These are phyloP conservation scores for Amniataba percoides DNA, from an alignment of 2,797 vertebrate genomes.

Conservation along the genomic window DNA sequence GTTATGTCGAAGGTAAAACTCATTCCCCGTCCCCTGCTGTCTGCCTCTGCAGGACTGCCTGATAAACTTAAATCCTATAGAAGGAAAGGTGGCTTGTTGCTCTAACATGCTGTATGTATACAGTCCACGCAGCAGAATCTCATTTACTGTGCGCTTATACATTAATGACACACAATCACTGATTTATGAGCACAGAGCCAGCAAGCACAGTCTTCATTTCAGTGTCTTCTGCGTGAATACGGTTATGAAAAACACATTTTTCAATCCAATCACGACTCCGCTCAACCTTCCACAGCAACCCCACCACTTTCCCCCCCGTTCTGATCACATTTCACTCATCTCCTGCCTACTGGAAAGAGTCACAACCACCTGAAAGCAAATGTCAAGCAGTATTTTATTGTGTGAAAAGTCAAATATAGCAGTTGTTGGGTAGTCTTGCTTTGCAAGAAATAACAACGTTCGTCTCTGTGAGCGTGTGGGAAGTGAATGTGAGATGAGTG, in stretches of 20 bases:
- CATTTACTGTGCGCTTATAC: not conserved
- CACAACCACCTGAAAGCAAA: conserved; percentile 11
- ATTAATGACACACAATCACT: not conserved
- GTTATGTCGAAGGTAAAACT: conserved; percentile 14
- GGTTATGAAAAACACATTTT: not conserved
- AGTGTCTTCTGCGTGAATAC: not conserved
- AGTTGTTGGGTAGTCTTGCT: conserved; percentile 1
- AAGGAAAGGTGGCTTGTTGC: conserved; percentile 1
- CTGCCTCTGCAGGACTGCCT: not conserved
- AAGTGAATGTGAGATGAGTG: conserved; percentile 32
- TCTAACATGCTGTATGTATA: not conserved
- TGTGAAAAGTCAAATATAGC: conserved; percentile 8
- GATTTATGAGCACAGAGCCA: not conserved
- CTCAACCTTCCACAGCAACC: not conserved
- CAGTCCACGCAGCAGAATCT: not conserved
- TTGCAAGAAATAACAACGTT: conserved; percentile 14
- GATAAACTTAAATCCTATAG: not conserved
- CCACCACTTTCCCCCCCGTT: not conserved
- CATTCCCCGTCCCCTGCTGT: conserved; percentile 1
- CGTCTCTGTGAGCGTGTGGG: conserved; percentile 37
- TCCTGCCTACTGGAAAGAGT: conserved; percentile 3
- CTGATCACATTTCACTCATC: conserved; percentile 16
- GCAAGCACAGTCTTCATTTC: not conserved
- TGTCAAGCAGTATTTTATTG: conserved; percentile 36
- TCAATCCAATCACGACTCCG: not conserved